phyloP scores from a whole-genome alignment of 2,888 invertebrate genomes.

The Endomychus coccineus region DNA sequence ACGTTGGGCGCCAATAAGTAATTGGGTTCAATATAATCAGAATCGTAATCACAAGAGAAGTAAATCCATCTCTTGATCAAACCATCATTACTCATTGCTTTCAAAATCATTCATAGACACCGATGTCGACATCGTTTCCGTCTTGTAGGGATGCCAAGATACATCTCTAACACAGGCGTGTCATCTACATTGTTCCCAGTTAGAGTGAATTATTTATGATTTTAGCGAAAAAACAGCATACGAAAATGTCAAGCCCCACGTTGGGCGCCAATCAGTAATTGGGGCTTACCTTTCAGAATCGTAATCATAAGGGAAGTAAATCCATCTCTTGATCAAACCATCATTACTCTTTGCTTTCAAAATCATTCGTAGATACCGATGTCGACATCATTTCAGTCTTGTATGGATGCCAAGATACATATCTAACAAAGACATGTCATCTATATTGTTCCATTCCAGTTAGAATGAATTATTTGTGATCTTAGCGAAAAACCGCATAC shows the following conservation, averaged over 20 bases:
- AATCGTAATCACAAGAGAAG: constrained; percentile 20
- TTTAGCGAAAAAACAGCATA: no score
- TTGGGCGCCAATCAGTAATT: no score
- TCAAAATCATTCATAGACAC: constrained; percentile 38
- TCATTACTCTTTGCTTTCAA: no score
- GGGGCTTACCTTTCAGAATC: constrained; percentile 15
- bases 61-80: constrained; percentile 34
- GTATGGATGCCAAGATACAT: constrained; percentile 78
- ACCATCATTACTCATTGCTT: constrained; percentile 24
- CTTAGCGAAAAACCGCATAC: no score
- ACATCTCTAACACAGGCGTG: constrained; percentile 73
- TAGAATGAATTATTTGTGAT: no score
- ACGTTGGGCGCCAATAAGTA: no score
- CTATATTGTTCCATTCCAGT: no score
- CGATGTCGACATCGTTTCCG: constrained; percentile 69
- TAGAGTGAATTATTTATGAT: no score
- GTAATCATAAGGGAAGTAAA: constrained; percentile 25
- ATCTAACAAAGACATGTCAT: no score
- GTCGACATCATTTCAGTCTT: constrained; percentile 63
- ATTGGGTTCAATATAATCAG: constrained; percentile 17
- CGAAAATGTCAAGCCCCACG: no score
- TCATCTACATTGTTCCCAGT: constrained; percentile 46
- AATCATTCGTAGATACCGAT: constrained; percentile 47
- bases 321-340: constrained; percentile 34
- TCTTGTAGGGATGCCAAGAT: constrained; percentile 74